Percentiles rank a stretch among this genome's conserved stretches.
Evolutionary conservation across 2,113 vertebrate genomes (phyloP).

Genomic region (Zosterops japonicus): DNA sequence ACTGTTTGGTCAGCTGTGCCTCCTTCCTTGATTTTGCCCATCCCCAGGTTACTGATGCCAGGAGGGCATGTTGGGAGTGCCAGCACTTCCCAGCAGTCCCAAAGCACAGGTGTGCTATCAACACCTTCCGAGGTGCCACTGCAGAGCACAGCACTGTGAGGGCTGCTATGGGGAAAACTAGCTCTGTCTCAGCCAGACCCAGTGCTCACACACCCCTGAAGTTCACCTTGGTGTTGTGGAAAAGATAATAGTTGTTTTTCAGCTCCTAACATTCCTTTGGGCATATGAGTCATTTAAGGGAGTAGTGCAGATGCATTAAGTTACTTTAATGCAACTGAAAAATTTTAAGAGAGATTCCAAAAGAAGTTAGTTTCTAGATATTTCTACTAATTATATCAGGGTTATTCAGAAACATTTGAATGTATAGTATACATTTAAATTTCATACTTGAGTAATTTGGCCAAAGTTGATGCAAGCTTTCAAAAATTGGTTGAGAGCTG

Average conservation of each 20-base stretch:
- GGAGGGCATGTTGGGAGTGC: neutral
- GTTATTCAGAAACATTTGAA: neutral
- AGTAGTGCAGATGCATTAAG: neutral
- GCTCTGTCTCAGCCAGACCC: neutral
- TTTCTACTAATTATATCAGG: neutral
- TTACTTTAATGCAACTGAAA: neutral
- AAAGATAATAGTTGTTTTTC: neutral
- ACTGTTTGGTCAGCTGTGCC: neutral
- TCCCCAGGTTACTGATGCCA: too few species aligned
- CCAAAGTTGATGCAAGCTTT: neutral
- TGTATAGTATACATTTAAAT: neutral
- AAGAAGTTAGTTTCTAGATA: neutral
- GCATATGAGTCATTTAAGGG: neutral
- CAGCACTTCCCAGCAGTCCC: neutral
- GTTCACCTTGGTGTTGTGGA: neutral
- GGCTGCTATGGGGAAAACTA: neutral
- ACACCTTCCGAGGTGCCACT: neutral
- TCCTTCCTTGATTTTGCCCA: neutral
- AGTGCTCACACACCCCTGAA: rapidly evolving
- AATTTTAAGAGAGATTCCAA: neutral
- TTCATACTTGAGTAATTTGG: neutral
- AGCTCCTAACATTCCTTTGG: neutral
- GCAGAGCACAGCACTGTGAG: neutral
- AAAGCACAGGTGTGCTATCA: neutral
- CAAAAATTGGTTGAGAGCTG: neutral